phyloP scores from a whole-genome alignment of 1,140 invertebrate species.

The Lepidurus apus region DNA sequence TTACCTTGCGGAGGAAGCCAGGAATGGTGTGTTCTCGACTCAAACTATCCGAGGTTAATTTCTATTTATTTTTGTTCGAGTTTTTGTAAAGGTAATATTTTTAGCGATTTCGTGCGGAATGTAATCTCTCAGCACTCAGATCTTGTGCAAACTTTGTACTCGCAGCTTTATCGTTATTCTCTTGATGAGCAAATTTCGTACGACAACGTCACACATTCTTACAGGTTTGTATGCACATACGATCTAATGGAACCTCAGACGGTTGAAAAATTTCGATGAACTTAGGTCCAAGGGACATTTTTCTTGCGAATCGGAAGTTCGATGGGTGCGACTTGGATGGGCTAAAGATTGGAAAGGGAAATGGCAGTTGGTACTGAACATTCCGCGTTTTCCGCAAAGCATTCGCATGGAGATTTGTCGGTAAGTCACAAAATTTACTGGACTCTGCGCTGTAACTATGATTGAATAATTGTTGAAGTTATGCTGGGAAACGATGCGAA shows the following conservation, averaged over 20 bases:
- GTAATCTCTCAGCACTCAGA: neutral
- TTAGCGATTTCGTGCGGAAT: conserved; percentile 28
- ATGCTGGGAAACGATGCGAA: conserved; percentile 44
- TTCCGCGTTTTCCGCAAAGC: conserved; percentile 45
- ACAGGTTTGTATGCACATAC: neutral
- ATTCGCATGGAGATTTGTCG: conserved; percentile 47
- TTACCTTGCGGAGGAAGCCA: neutral
- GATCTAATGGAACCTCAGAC: neutral
- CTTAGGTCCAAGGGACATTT: conserved; percentile 44
- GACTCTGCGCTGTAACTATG: neutral
- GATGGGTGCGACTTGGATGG: conserved; percentile 47
- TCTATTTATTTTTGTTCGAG: neutral
- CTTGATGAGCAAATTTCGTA: conserved; percentile 24
- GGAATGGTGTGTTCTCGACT: neutral
- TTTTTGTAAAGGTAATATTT: neutral
- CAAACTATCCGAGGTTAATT: neutral
- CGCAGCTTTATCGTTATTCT: conserved; percentile 27
- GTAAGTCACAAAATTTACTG: conserved; percentile 38
- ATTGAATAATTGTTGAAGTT: conserved; percentile 38
- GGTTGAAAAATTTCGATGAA: neutral
- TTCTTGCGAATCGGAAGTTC: conserved; percentile 47
- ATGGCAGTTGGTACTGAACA: conserved; percentile 49
- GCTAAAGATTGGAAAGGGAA: conserved; percentile 46
- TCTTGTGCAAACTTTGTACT: conserved; percentile 23
- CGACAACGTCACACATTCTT: conserved; percentile 30